These are phyloP conservation scores for Poeciliopsis infans DNA, from an alignment of 2,797 vertebrate species.

Conservation along the genomic window DNA sequence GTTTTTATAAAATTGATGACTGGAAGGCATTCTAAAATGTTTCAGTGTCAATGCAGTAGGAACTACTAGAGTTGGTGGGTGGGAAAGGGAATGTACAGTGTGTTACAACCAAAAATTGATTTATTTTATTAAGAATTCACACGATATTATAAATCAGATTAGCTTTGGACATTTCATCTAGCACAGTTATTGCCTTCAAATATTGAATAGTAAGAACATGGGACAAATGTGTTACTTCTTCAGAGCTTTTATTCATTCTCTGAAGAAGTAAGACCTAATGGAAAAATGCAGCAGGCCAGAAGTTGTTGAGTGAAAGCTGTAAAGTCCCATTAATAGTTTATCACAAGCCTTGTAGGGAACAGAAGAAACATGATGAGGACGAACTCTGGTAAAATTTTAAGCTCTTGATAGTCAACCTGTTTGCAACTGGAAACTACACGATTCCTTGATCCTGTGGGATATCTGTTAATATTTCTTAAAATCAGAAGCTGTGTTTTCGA, in stretches of 20 bases:
- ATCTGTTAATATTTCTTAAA: background rate
- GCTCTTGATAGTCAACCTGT: background rate
- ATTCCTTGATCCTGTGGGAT: background rate
- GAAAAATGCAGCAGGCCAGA: background rate
- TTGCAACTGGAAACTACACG: background rate
- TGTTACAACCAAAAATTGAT: background rate
- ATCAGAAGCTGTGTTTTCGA: background rate
- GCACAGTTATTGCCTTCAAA: background rate
- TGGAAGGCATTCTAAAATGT: background rate
- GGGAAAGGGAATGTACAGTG: too few relatives aligned
- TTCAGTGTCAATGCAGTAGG: background rate
- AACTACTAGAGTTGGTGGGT: background rate
- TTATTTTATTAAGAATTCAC: background rate
- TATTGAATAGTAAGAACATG: background rate
- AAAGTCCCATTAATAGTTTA: background rate
- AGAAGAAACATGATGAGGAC: background rate
- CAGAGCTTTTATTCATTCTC: background rate
- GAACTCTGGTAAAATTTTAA: background rate
- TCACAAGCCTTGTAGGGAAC: too few relatives aligned
- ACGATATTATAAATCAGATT: background rate
- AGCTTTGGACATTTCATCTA: background rate
- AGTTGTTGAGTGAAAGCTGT: background rate
- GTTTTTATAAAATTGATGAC: background rate
- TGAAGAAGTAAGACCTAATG: background rate
- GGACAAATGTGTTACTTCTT: background rate